Conservation (phyloP, 2,797 vertebrate species). For the Lagodon rhomboides region DNA sequence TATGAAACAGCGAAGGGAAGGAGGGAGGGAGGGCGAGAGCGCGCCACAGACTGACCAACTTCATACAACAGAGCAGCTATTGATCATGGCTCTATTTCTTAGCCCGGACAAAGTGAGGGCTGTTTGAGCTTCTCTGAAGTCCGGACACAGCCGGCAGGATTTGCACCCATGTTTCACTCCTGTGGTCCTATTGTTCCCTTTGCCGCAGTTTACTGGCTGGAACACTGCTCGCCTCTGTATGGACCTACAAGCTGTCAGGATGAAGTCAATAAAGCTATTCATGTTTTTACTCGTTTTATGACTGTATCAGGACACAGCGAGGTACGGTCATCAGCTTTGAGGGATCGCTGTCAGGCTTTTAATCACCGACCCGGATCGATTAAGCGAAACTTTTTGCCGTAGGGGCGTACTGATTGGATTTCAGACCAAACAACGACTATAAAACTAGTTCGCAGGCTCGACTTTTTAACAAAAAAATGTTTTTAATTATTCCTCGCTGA, state of each 20-base stretch:
- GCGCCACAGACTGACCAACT: constrained; percentile 73
- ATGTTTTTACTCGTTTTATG: constrained; percentile 70
- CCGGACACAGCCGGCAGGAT: constrained; percentile 76
- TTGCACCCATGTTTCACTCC: constrained; percentile 80
- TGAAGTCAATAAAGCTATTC: constrained; percentile 72
- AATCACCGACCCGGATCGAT: constrained; percentile 16
- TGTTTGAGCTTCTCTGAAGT: constrained; percentile 82
- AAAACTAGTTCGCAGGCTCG: constrained; percentile 7
- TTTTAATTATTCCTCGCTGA: background rate
- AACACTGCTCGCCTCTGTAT: constrained; percentile 71
- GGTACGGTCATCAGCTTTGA: constrained; percentile 53
- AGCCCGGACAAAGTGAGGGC: constrained; percentile 79
- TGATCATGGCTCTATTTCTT: constrained; percentile 80
- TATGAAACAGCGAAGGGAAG: constrained; percentile 73
- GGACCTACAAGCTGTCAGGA: constrained; percentile 67
- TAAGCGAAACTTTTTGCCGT: constrained; percentile 5
- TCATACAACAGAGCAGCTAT: constrained; percentile 83
- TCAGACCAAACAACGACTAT: background rate
- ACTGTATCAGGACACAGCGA: constrained; percentile 56
- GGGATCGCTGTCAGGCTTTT: constrained; percentile 33
- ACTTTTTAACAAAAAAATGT: constrained; percentile 1
- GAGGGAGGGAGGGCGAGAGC: constrained; percentile 45
- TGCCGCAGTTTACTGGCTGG: constrained; percentile 64
- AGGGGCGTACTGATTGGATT: background rate
- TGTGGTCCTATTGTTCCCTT: constrained; percentile 76